Conservation (phyloP, 2,113 vertebrate species). For the Hippopotamus amphibius region DNA sequence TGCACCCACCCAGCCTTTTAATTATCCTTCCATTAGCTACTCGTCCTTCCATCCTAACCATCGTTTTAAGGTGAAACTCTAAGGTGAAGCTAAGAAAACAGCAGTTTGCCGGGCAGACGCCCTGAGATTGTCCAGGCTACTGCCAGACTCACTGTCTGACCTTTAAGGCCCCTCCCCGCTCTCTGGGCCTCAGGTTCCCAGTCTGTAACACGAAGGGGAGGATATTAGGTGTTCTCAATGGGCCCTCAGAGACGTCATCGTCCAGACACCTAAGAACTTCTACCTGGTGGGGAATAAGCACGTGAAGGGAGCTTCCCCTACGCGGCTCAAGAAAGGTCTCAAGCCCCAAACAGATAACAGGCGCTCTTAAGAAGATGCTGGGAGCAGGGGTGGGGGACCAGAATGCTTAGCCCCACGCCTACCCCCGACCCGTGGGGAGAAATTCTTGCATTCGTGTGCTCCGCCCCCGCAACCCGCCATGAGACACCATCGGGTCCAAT, state of each 20-base stretch:
- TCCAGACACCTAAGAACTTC: not conserved
- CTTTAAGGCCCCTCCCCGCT: not conserved
- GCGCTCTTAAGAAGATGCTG: not conserved
- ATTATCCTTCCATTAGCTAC: not conserved
- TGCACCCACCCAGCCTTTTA: not conserved
- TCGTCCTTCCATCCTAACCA: no score
- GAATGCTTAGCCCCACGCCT: not conserved
- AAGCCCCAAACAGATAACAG: not conserved
- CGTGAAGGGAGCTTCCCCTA: accelerated
- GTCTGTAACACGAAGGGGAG: not conserved
- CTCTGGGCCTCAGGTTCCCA: not conserved
- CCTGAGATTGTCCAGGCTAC: not conserved
- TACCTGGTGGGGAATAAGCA: no score
- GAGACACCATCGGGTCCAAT: not conserved
- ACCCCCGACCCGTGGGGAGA: not conserved
- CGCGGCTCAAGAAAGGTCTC: no score
- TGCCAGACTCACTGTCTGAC: not conserved
- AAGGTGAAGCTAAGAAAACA: no score
- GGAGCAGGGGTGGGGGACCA: accelerated
- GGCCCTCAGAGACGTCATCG: no score
- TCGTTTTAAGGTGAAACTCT: not conserved
- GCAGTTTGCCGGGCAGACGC: not conserved
- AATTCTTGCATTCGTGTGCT: not conserved
- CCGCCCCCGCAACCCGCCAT: no score
- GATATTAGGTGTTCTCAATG: accelerated